A percentile compares a stretch with the other conserved stretches of the same genome.
Conservation (phyloP, 2,113 vertebrate genomes). For the Pantherophis guttatus region DNA sequence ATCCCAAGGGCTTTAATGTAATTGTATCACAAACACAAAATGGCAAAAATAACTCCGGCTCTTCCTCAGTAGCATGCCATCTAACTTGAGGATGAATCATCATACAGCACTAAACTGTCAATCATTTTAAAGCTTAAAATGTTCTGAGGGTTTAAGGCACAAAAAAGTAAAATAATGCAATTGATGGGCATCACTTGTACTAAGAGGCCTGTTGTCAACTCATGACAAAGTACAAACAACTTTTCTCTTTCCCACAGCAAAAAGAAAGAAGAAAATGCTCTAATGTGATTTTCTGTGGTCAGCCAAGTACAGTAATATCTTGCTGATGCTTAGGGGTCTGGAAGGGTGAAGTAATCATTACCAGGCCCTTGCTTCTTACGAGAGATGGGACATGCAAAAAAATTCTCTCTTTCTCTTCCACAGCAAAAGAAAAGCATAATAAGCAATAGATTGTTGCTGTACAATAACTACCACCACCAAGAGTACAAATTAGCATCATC, state of each 20-base stretch:
- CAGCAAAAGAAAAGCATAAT: neutral
- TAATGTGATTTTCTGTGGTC: neutral
- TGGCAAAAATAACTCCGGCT: neutral
- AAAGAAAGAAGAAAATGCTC: neutral
- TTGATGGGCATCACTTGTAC: neutral
- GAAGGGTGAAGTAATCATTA: neutral
- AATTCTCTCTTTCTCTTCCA: neutral
- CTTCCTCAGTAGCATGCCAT: neutral
- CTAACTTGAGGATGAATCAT: neutral
- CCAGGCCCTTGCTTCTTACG: neutral
- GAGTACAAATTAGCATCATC: neutral
- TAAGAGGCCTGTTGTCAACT: neutral
- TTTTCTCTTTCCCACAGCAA: neutral
- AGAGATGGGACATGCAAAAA: neutral
- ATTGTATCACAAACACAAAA: neutral
- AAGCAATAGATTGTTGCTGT: neutral
- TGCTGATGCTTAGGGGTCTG: neutral
- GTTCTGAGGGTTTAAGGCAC: neutral
- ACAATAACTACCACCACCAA: neutral
- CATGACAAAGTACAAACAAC: neutral
- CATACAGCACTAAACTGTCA: neutral
- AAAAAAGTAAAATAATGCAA: neutral
- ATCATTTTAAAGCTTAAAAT: neutral
- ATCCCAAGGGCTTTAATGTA: neutral
- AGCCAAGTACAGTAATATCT: neutral